A percentile compares a stretch with the other conserved stretches of the same genome.
phyloP scores from a whole-genome alignment of 2,797 vertebrate genomes.

The Scyliorhinus canicula region DNA sequence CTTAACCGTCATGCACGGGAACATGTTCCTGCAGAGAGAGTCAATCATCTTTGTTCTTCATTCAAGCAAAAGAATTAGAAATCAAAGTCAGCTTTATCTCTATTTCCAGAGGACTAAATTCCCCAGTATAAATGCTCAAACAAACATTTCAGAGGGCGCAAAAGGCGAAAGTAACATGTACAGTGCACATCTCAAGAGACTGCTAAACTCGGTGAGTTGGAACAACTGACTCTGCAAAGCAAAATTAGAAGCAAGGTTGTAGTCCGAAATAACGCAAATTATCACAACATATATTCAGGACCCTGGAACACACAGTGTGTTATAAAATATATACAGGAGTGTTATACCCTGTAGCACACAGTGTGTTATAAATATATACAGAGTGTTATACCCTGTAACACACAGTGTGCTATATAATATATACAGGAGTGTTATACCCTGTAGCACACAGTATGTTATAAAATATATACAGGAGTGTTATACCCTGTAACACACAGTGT shows the following conservation, averaged over 20 bases:
- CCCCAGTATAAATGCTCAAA: neutral
- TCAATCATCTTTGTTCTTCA: neutral
- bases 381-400: neutral
- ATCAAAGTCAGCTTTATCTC: neutral
- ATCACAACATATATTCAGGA: neutral
- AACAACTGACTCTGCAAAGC: neutral
- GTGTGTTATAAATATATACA: neutral
- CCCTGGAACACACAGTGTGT: neutral
- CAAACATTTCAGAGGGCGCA: neutral
- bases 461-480: neutral
- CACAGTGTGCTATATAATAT: neutral
- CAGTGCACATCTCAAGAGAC: neutral
- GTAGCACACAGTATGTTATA: neutral
- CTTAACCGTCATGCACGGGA: neutral
- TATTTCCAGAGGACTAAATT: neutral
- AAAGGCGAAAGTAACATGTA: neutral
- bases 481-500: neutral
- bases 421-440: neutral
- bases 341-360: neutral
- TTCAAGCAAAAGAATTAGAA: neutral
- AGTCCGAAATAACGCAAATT: neutral
- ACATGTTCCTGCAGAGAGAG: neutral
- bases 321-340: neutral
- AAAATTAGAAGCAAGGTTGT: neutral
- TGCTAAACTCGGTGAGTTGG: neutral